These are phyloP conservation scores for Chaetodon trifasciatus DNA, from an alignment of 2,797 vertebrate species.

Conservation along the genomic window DNA sequence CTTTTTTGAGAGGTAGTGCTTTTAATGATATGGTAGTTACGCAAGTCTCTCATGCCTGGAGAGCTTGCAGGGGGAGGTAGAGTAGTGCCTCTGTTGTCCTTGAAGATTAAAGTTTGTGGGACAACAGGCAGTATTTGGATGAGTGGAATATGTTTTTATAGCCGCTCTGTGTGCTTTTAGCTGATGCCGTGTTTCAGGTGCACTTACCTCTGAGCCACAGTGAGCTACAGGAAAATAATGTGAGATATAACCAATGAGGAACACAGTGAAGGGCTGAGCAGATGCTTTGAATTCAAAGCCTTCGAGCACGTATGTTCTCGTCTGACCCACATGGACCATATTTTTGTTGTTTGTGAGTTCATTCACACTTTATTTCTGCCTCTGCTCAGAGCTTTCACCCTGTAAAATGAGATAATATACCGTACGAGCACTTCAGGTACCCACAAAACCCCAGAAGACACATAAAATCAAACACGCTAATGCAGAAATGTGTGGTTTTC, in stretches of 20 bases:
- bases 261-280: background rate
- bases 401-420: background rate
- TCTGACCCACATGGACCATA: background rate
- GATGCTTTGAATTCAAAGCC: slow-evolving; percentile 10
- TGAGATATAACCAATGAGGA: background rate
- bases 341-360: background rate
- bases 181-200: slow-evolving; percentile 20
- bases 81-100: slow-evolving; percentile 19
- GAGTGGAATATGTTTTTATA: slow-evolving; percentile 16
- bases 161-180: slow-evolving; percentile 15
- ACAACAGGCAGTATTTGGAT: slow-evolving; percentile 18
- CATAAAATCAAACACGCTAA: background rate
- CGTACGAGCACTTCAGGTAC: background rate
- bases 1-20: slow-evolving; percentile 38
- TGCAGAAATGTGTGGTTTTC: background rate
- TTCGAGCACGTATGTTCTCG: background rate
- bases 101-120: slow-evolving; percentile 33
- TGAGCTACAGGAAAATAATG: background rate
- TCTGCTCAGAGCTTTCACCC: background rate
- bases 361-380: background rate
- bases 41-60: slow-evolving; percentile 47
- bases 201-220: slow-evolving; percentile 2
- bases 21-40: slow-evolving; percentile 45
- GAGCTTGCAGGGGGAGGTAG: slow-evolving; percentile 21
- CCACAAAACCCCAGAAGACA: background rate